phyloP scores from a whole-genome alignment of 2,113 vertebrate species.

The Entelurus aequoreus region DNA sequence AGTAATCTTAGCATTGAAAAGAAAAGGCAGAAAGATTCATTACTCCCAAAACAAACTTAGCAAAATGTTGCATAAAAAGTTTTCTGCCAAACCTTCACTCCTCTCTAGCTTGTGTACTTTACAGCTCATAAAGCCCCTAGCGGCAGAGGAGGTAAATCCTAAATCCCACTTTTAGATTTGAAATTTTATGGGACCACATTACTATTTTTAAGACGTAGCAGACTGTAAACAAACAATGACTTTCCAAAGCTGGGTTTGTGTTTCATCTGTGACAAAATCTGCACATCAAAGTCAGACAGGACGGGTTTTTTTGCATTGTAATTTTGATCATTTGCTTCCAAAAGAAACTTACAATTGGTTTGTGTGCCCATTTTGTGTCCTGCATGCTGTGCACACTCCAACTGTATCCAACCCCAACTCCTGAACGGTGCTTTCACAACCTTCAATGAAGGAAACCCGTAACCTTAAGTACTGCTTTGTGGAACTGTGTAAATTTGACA shows the following conservation, averaged over 20 bases:
- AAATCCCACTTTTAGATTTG: constrained; percentile 24
- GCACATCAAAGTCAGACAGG: constrained; percentile 48
- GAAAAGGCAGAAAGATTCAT: background rate
- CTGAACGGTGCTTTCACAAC: constrained; percentile 34
- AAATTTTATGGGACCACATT: constrained; percentile 25
- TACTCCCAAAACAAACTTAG: constrained; percentile 8
- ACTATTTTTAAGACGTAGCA: constrained; percentile 42
- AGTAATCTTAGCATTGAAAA: constrained; percentile 13
- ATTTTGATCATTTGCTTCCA: constrained; percentile 17
- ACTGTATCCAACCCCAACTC: constrained; percentile 30
- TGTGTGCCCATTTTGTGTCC: constrained; percentile 35
- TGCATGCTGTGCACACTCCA: constrained; percentile 18
- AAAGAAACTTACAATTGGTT: constrained; percentile 32
- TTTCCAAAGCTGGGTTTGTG: constrained; percentile 56
- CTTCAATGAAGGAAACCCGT: constrained; percentile 51
- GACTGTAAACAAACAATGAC: constrained; percentile 52
- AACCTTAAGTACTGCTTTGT: constrained; percentile 64
- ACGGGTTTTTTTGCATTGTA: constrained; percentile 57
- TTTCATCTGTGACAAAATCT: constrained; percentile 37
- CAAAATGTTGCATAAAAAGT: constrained; percentile 2
- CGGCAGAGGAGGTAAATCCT: constrained; percentile 34
- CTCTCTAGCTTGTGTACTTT: constrained; percentile 6
- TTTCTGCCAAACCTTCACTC: constrained; percentile 13
- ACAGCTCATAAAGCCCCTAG: constrained; percentile 56
- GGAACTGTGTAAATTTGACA: constrained; percentile 63